Base-by-base conservation (phyloP, 2,888 invertebrate genomes). In the Punctoribates punctum region DNA sequence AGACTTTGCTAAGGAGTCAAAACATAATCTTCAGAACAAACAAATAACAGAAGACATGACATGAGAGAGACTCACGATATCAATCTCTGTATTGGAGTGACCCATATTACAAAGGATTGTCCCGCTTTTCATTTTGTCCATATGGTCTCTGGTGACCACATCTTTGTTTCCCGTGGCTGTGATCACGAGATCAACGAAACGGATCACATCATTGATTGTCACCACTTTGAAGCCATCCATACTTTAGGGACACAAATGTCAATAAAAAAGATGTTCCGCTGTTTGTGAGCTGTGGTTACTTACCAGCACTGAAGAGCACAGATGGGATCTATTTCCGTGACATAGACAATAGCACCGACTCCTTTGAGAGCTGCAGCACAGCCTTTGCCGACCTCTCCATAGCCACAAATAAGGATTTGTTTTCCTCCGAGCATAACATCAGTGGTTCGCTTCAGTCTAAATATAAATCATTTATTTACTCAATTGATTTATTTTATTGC, bases 351-450 rank as follows among this genome's bases (percentile, higher is more conserved):
- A 85, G 95, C 93, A 17, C 97, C 97, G 78, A 97, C 87, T 0
- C 95, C 96, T 85, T 95, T 95, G 17, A 97, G 86, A 8, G 96
- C 95, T 83, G 96, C 94, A 80, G 94, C 94, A 85, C 96, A 96
- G 0, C 96, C 96, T 85, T 97, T 97, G 48, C 96, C 96, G 81
- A 84, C 84, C 86, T 97, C 96, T 0, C 97, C 97, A 83, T 96
- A 97, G 0, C 97, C 97, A 84, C 96, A 96, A 60, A 97, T 91
- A 0, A 94, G 91, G 0, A 96, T 93, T 85, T 96, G 96, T 83
- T 97, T 96, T 0, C 97, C 97, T 20, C 96, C 96, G 83, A 97
- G 96, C 97, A 97, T 97, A 15, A 96, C 89, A 83, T 97, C 97
- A 6, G 94, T 94, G 48, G 94, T 93, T 78, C 94, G 88, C 84